Conservation (phyloP, 1,140 invertebrate species). For the Glossosoma conforme region DNA sequence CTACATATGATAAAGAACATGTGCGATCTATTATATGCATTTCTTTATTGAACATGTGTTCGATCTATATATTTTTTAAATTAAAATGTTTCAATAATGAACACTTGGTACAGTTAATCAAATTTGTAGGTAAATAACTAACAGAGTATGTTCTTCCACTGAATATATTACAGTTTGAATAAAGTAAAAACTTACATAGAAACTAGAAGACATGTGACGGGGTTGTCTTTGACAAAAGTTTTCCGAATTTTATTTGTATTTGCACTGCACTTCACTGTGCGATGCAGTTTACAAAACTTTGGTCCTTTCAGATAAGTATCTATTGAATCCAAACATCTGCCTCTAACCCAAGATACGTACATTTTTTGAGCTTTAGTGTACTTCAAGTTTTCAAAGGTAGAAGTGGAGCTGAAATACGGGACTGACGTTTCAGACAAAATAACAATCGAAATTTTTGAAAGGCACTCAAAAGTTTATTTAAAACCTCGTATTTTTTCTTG, state of each 20-base stretch:
- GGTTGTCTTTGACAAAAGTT: slow-evolving; percentile 14
- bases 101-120: too few species aligned
- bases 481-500: too few species aligned
- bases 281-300: slow-evolving; percentile 19
- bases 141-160: too few species aligned
- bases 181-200: background rate
- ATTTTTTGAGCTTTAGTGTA: slow-evolving; percentile 28
- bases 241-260: slow-evolving; percentile 14
- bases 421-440: too few species aligned
- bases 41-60: too few species aligned
- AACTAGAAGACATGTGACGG: slow-evolving; percentile 15
- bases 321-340: slow-evolving; percentile 32
- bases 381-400: slow-evolving; percentile 20
- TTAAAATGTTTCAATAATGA: too few species aligned
- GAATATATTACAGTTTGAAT: slow-evolving; percentile 15
- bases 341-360: slow-evolving; percentile 16
- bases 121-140: too few species aligned
- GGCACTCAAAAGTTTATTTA: too few species aligned
- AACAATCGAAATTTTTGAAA: too few species aligned
- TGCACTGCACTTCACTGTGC: slow-evolving; percentile 11
- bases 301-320: slow-evolving; percentile 15
- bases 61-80: too few species aligned
- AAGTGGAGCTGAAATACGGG: slow-evolving; percentile 9
- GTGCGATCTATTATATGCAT: too few species aligned
- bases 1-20: too few species aligned